A percentile compares a stretch with the other conserved stretches of the same genome.
These are phyloP conservation scores for Nemoura dubitans DNA, from an alignment of 2,888 invertebrate genomes.

Conservation along the genomic window DNA sequence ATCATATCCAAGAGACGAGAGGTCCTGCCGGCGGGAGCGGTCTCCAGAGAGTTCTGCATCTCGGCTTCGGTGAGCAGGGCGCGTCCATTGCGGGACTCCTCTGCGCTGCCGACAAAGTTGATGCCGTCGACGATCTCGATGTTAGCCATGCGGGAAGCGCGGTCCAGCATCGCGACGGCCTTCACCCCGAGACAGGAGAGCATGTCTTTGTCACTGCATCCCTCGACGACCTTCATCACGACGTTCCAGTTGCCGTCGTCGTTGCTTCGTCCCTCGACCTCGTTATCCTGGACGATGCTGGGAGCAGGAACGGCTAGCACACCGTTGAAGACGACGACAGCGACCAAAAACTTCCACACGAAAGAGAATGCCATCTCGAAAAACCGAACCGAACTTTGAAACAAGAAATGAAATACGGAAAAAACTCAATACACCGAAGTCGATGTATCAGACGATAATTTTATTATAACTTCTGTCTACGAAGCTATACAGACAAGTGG, in stretches of 20 bases:
- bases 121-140: constrained; percentile 69
- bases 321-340: constrained; percentile 15
- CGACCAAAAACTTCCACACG: constrained; percentile 13
- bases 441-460: background rate
- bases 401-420: too few species aligned
- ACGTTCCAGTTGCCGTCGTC: constrained; percentile 47
- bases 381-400: too few species aligned
- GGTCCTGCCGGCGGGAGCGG: constrained; percentile 63
- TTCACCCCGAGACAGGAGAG: constrained; percentile 67
- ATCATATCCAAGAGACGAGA: constrained; percentile 67
- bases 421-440: background rate
- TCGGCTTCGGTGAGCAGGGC: constrained; percentile 60
- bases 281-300: constrained; percentile 58
- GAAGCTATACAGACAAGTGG: constrained; percentile 9
- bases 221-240: constrained; percentile 47
- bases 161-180: constrained; percentile 65
- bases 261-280: constrained; percentile 57
- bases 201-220: constrained; percentile 49
- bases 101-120: constrained; percentile 62
- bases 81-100: constrained; percentile 52
- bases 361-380: constrained; percentile 17
- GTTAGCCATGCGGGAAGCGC: constrained; percentile 66
- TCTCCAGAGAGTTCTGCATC: constrained; percentile 65
- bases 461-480: background rate
- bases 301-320: constrained; percentile 40